Percentiles rank a stretch among this genome's conserved stretches.
Conservation (phyloP, 1,140 invertebrate species). For the Penaeus japonicus region DNA sequence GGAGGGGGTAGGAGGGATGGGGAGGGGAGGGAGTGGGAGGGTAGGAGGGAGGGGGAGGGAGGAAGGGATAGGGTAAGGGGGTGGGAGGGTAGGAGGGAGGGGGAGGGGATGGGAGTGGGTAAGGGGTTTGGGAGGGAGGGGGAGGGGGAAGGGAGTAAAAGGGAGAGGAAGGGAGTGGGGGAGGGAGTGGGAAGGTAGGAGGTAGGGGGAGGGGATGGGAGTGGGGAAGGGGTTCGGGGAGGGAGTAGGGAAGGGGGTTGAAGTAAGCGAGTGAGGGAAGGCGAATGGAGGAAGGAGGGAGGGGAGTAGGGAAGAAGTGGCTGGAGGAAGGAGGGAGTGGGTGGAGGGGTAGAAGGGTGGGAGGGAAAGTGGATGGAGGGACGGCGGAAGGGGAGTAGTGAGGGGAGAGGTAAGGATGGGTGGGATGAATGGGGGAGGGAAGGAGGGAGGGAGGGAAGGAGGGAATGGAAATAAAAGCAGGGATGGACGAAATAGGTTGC, state of each 20-base stretch:
- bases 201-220: not conserved
- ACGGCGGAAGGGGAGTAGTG: not conserved
- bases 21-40: not conserved
- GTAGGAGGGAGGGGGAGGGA: not conserved
- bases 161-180: not conserved
- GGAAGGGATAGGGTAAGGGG: not conserved
- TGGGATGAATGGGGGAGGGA: not conserved
- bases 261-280: not conserved
- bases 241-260: not conserved
- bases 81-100: not conserved
- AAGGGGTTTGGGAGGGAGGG: not conserved
- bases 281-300: not conserved
- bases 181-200: not conserved
- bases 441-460: not conserved
- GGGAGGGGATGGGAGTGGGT: not conserved
- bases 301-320: not conserved
- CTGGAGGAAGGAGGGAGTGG: not conserved
- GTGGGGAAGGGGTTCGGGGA: not conserved
- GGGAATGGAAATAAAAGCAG: too few relatives aligned
- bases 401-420: not conserved
- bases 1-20: not conserved
- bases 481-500: too few relatives aligned
- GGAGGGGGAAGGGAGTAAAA: not conserved
- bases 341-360: not conserved
- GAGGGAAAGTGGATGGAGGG: not conserved